Evolutionary conservation across 2,888 invertebrate genomes (phyloP).

Genomic region (Tholera decimalis): DNA sequence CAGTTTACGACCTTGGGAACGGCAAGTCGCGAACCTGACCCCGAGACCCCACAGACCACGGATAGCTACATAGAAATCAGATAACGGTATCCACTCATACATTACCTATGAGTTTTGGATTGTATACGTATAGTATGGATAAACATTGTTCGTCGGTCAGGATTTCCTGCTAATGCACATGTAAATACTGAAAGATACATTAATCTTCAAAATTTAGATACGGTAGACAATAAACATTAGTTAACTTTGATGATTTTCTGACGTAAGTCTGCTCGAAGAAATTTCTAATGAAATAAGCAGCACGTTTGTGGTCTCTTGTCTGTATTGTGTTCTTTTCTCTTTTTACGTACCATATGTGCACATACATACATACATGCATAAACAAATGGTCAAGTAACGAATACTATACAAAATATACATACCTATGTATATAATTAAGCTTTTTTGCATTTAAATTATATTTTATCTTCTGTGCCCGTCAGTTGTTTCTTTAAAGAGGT

Average conservation of each 20-base stretch:
- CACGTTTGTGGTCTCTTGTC: too few species aligned
- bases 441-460: not conserved
- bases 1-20: slow-evolving; percentile 81
- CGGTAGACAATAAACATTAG: not conserved
- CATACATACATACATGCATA: too few species aligned
- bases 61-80: slow-evolving; percentile 76
- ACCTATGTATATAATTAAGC: not conserved
- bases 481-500: not conserved
- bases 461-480: not conserved
- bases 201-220: not conserved
- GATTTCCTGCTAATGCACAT: slow-evolving; percentile 20
- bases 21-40: slow-evolving; percentile 70
- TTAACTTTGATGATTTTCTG: not conserved
- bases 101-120: slow-evolving; percentile 32
- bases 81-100: slow-evolving; percentile 56
- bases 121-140: slow-evolving; percentile 24
- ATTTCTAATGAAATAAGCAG: too few species aligned
- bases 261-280: too few species aligned
- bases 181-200: not conserved
- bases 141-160: slow-evolving; percentile 23
- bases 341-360: too few species aligned
- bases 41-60: slow-evolving; percentile 71
- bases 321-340: too few species aligned
- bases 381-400: too few species aligned
- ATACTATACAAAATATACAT: too few species aligned